A percentile compares a stretch with the other conserved stretches of the same genome.
Conservation (phyloP, 2,888 invertebrate genomes). For the Silvanus unidentatus region DNA sequence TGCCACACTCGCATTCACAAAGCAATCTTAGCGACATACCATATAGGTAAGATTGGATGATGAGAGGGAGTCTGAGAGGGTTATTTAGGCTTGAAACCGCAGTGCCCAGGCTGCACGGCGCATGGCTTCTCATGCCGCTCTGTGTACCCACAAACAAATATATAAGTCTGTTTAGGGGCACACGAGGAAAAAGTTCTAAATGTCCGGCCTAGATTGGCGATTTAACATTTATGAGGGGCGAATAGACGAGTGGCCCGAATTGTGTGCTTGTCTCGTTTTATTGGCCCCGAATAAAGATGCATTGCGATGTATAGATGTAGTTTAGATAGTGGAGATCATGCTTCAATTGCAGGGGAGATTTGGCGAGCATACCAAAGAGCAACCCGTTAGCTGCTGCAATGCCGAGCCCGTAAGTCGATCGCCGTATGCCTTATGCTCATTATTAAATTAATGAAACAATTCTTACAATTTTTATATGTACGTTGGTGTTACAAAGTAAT, state of each 20-base stretch:
- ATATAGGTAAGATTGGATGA: slow-evolving; percentile 60
- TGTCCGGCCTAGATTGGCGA: too few species aligned
- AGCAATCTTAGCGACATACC: slow-evolving; percentile 83
- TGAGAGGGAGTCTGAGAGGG: background rate
- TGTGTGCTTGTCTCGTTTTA: too few species aligned
- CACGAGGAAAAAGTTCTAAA: slow-evolving; percentile 8
- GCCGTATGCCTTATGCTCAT: slow-evolving; percentile 22
- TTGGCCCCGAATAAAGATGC: slow-evolving; percentile 12
- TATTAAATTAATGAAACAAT: too few species aligned
- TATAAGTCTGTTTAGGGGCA: slow-evolving; percentile 21
- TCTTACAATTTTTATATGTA: too few species aligned
- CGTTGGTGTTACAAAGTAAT: slow-evolving; percentile 7
- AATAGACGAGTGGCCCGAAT: too few species aligned
- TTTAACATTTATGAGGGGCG: too few species aligned
- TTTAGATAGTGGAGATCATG: slow-evolving; percentile 34
- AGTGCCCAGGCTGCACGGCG: slow-evolving; percentile 27
- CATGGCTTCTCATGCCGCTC: slow-evolving; percentile 36
- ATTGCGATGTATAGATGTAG: slow-evolving; percentile 30
- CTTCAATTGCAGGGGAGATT: slow-evolving; percentile 53
- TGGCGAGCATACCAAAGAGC: slow-evolving; percentile 45
- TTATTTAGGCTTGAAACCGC: background rate
- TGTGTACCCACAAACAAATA: slow-evolving; percentile 21
- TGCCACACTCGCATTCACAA: slow-evolving; percentile 84
- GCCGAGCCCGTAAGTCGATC: slow-evolving; percentile 46
- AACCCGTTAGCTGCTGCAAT: slow-evolving; percentile 35